Evolutionary conservation across 2,797 vertebrate genomes (phyloP).

Genomic region (Dipus sagitta): DNA sequence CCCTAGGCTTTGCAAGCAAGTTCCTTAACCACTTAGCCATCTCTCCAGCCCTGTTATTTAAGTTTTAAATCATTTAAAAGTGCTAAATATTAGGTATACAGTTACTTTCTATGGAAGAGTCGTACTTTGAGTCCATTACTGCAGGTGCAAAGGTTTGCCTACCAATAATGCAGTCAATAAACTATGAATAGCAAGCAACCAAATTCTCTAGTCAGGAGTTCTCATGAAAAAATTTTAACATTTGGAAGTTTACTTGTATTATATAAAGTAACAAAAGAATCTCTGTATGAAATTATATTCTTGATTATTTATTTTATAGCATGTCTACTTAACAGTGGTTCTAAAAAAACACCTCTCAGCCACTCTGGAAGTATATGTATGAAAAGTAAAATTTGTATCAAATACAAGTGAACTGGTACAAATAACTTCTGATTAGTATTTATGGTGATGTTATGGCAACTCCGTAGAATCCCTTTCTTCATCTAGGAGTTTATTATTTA

Average conservation of each 20-base stretch:
- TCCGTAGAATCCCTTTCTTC: background rate
- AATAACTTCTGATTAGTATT: background rate
- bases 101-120: background rate
- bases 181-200: background rate
- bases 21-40: too few relatives aligned
- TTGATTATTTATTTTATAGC: conserved; percentile 29
- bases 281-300: conserved; percentile 6
- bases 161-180: background rate
- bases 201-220: conserved; percentile 16
- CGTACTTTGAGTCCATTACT: background rate
- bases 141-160: background rate
- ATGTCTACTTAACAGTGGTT: background rate
- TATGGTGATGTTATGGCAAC: background rate
- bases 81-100: conserved; percentile 20
- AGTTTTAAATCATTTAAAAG: conserved; percentile 40
- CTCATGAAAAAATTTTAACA: conserved; percentile 15
- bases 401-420: background rate
- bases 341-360: background rate
- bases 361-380: conserved; percentile 11
- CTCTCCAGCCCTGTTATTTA: background rate
- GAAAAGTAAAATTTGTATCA: conserved; percentile 25
- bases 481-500: conserved; percentile 42
- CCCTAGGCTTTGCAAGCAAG: too few relatives aligned
- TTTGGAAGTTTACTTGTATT: conserved; percentile 38
- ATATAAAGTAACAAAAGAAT: background rate